Percentiles rank a stretch among this genome's conserved stretches.
These are phyloP conservation scores for Perizoma flavofasciatum DNA, from an alignment of 2,888 invertebrate genomes.

Conservation along the genomic window DNA sequence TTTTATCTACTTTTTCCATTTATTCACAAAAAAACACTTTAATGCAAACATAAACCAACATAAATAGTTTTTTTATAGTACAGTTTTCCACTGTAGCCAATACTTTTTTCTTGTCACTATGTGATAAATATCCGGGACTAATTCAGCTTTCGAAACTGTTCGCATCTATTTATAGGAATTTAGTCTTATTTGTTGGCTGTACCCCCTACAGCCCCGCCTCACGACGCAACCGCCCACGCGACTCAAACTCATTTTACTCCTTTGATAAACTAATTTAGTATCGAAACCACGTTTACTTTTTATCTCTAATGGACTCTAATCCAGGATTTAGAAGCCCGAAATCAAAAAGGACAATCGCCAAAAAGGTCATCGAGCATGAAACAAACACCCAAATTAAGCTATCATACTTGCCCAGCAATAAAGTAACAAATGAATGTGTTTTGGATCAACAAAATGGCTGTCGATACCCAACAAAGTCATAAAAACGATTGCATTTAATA, in stretches of 20 bases:
- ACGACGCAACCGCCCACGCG: constrained; percentile 57
- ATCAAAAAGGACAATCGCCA: constrained; percentile 52
- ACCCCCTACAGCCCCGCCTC: constrained; percentile 38
- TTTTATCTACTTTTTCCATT: too few relatives aligned
- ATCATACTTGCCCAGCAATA: constrained; percentile 64
- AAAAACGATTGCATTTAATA: constrained; percentile 72
- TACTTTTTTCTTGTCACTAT: constrained; percentile 74
- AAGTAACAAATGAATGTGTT: constrained; percentile 71
- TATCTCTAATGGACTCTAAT: constrained; percentile 59
- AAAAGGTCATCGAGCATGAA: constrained; percentile 49
- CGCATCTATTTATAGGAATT: constrained; percentile 82
- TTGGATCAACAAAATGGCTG: constrained; percentile 73
- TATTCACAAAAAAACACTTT: too few relatives aligned
- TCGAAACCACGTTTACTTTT: constrained; percentile 50
- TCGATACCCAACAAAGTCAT: constrained; percentile 62
- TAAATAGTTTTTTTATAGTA: too few relatives aligned
- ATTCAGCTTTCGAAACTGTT: constrained; percentile 73
- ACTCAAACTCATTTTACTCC: constrained; percentile 44
- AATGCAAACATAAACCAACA: too few relatives aligned
- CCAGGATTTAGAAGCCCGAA: constrained; percentile 58
- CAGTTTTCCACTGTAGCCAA: constrained; percentile 59
- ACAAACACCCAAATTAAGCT: constrained; percentile 70
- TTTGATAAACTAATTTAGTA: constrained; percentile 64
- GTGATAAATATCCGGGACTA: constrained; percentile 78
- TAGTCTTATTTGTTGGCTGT: constrained; percentile 79